Evolutionary conservation across 2,797 vertebrate species (phyloP), one percentile per base, ranked within the genome.

Genomic region (Meda fulgida): DNA sequence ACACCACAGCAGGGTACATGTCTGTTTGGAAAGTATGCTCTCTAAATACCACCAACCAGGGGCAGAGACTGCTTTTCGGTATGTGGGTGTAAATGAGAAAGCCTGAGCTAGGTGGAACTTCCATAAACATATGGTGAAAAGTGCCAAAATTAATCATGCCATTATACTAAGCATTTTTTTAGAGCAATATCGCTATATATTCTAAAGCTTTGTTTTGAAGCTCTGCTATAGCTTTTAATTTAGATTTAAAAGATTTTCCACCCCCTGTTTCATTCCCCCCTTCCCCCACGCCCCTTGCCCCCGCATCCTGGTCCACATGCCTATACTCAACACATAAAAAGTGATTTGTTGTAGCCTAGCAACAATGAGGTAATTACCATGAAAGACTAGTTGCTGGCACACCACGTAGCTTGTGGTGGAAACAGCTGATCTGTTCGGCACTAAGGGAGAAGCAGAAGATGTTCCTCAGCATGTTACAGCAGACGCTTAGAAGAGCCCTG

Each of bases 291-390:
- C 36, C 76, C 55, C 46, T 73, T 80, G 55, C 46, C 75, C 78
- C 76, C 70, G 69, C 79, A 69, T 81, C 18, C 53, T 8, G 67
- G 29, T 83, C 60, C 48, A 87, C 80, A 86, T 82, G 78, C 86
- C 76, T 77, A 84, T 84, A 88, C 73, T 81, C 58, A 83, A 86
- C 65, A 87, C 13, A 85, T 69, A 87, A 86, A 87, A 87, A 88
- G 78, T 87, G 85, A 90, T 90, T 89, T 90, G 89, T 87, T 91
- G 91, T 92, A 91, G 84, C 92, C 88, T 92, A 92, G 92, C 92
- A 93, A 93, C 92, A 91, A 90, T 91, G 71, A 89, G 88, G 90
- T 91, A 91, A 91, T 92, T 89, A 89, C 86, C 70, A 83, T 89
- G 90, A 90, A 89, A 89, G 89, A 89, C 88, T 88, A 85, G 88